phyloP scores from a whole-genome alignment of 1,140 invertebrate species.

The Phymastichus coffea region DNA sequence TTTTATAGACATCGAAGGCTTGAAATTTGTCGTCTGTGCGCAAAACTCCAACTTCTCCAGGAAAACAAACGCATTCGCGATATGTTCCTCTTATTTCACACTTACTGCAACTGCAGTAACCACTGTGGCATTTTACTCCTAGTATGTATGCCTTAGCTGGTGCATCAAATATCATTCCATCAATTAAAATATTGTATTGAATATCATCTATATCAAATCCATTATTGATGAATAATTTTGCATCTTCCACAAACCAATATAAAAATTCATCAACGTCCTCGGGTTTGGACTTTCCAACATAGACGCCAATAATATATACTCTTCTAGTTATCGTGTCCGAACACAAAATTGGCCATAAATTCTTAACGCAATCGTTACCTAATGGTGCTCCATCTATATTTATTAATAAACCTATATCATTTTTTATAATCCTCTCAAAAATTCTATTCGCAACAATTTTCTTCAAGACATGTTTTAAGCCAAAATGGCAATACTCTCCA shows the following conservation, averaged over 20 bases:
- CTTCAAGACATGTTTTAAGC: background rate
- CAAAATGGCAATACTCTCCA: background rate
- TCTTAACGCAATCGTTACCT: background rate
- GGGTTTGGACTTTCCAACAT: background rate
- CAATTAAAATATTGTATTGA: background rate
- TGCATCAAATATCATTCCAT: background rate
- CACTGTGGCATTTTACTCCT: background rate
- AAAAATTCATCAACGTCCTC: background rate
- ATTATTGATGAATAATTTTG: background rate
- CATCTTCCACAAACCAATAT: background rate
- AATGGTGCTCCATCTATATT: background rate
- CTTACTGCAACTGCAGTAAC: background rate
- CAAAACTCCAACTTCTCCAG: background rate
- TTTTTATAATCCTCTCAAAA: background rate
- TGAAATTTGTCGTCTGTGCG: background rate
- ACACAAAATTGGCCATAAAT: background rate
- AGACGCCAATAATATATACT: background rate
- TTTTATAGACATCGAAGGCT: no score
- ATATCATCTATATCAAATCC: background rate
- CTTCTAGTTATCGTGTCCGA: background rate
- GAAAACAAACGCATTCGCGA: background rate
- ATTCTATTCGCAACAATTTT: background rate
- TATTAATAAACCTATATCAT: background rate
- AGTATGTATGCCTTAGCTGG: background rate
- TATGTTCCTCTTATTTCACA: background rate